Base-by-base conservation (phyloP, 1,140 invertebrate species). In the Brachionus rubens region DNA sequence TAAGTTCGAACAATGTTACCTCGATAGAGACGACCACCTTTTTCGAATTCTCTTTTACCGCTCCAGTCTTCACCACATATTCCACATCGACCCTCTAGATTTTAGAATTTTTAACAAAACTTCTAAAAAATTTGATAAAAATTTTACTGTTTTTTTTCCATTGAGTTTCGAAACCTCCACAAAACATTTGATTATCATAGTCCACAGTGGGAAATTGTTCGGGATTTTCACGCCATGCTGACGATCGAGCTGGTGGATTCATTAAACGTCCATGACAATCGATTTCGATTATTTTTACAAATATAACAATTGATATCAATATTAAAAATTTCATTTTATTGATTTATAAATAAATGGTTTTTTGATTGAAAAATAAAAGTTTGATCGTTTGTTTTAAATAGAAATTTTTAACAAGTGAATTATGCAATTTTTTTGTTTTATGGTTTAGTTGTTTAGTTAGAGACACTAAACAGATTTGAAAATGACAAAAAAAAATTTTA, bases 111-210 rank as follows among this genome's bases (percentile, higher is more conserved):
- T 36, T 10, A 21, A 16, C 10, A 19, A 16, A 33, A 46, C n/a
- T n/a, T n/a, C n/a, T n/a, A 28, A 21, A 68, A 0, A 46, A 21
- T 46, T 24, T 14, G 16, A 12, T 43, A 43, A 43, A 21, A 43
- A n/a, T 16, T 19, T 40, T 30, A 76, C 75, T 41, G 40, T 76
- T 59, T 40, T 28, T 19, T 12, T n/a, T 46, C 75, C 54, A 62
- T 50, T 76, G 75, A 24, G 40, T 52, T 89, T 83, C 87, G 80
- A 92, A 92, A 3, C 92, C 92, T 2, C 92, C 92, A 82, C 93
- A 95, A 82, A 91, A 93, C 1, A 91, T 87, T 81, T 94, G 91
- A 81, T 93, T 90, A 81, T 95, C 93, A 80, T 94, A 92, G 84
- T 93, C 94, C 81, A 92, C 90, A 48, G 87, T 86, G 2, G 89